Percentiles rank a stretch among this genome's conserved stretches.
Evolutionary conservation across 2,113 vertebrate species (phyloP).

Genomic region (Dicaeum eximium): DNA sequence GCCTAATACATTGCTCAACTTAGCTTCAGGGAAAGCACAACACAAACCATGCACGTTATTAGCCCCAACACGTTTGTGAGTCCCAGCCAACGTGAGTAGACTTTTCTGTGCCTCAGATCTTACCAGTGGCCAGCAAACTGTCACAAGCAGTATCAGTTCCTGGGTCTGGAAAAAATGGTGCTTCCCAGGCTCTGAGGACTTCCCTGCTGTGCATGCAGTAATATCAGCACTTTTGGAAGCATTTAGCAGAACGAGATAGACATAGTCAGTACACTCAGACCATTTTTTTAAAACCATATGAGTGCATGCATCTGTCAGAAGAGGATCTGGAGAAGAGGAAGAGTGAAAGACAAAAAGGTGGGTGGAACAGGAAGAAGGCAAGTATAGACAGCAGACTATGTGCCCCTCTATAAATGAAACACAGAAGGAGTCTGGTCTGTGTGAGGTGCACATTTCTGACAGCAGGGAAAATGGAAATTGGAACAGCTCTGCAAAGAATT

Average conservation of each 20-base stretch:
- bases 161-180: not conserved
- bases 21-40: conserved; percentile 13
- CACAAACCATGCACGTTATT: not conserved
- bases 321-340: not conserved
- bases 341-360: not conserved
- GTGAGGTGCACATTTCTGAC: not conserved
- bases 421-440: not conserved
- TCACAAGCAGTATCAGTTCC: not conserved
- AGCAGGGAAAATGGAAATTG: not conserved
- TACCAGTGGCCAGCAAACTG: not conserved
- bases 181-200: not conserved
- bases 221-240: not conserved
- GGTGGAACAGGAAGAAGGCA: not conserved
- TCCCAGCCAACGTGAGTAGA: not conserved
- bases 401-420: not conserved
- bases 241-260: not conserved
- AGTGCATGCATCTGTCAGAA: not conserved
- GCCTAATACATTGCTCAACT: conserved; percentile 15
- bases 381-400: not conserved
- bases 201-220: not conserved
- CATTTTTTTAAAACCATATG: not conserved
- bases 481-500: not conserved
- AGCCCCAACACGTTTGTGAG: not conserved
- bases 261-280: not conserved
- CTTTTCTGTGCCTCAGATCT: not conserved